phyloP scores from a whole-genome alignment of 2,888 invertebrate species.

The Euplagia quadripunctaria region DNA sequence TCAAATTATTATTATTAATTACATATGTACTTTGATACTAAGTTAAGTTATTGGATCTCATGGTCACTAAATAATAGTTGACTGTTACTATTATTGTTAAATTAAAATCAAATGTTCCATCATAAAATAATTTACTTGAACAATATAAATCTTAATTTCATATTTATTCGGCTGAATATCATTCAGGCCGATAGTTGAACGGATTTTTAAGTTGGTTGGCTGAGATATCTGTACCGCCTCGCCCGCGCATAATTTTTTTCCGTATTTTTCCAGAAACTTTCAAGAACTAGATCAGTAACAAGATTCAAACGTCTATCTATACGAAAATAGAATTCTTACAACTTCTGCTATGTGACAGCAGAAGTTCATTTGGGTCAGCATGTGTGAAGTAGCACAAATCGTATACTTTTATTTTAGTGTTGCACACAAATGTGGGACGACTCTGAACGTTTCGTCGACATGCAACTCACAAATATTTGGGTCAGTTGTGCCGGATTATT shows the following conservation, averaged over 20 bases:
- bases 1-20: no score
- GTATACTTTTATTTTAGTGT: slow-evolving; percentile 19
- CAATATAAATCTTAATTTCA: no score
- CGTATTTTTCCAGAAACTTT: slow-evolving; percentile 26
- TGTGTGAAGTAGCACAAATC: slow-evolving; percentile 14
- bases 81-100: no score
- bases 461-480: slow-evolving; percentile 10
- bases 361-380: slow-evolving; percentile 25
- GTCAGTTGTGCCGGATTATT: slow-evolving; percentile 10
- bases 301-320: slow-evolving; percentile 41
- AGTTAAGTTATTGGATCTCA: no score
- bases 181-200: no score
- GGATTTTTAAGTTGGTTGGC: no score
- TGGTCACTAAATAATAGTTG: no score
- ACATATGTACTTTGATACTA: no score
- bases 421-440: slow-evolving; percentile 11
- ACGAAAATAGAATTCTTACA: slow-evolving; percentile 41
- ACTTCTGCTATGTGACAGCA: slow-evolving; percentile 20
- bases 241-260: not conserved
- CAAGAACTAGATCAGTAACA: slow-evolving; percentile 47
- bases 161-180: no score
- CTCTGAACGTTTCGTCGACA: slow-evolving; percentile 1
- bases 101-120: no score
- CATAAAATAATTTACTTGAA: no score
- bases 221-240: no score